phyloP scores from a whole-genome alignment of 2,888 invertebrate genomes.

The Acrocyrtus sp. region DNA sequence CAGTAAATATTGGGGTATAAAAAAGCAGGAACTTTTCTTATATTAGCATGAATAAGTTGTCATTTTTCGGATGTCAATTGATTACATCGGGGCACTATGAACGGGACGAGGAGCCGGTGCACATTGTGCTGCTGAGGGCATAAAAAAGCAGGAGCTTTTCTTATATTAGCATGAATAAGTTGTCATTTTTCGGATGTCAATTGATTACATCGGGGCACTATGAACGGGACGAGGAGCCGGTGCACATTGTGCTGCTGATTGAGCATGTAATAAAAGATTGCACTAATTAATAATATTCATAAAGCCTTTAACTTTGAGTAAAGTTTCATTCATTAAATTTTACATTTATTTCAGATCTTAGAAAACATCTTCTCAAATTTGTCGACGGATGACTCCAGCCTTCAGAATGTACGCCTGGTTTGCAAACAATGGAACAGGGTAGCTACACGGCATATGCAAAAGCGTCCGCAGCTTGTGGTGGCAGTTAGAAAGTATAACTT shows the following conservation, averaged over 20 bases:
- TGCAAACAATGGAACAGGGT: slow-evolving; percentile 40
- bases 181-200: background rate
- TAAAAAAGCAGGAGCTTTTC: too few species aligned
- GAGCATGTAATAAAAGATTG: slow-evolving; percentile 43
- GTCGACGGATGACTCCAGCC: slow-evolving; percentile 27
- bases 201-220: background rate
- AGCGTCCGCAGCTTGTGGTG: slow-evolving; percentile 36
- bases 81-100: background rate
- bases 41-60: slow-evolving; percentile 24
- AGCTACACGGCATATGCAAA: slow-evolving; percentile 40
- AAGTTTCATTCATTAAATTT: background rate
- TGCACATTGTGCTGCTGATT: slow-evolving; percentile 19
- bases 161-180: slow-evolving; percentile 28
- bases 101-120: slow-evolving; percentile 10
- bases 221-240: slow-evolving; percentile 7
- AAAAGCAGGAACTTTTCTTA: too few species aligned
- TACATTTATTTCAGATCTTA: slow-evolving; percentile 13
- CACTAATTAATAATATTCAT: too few species aligned
- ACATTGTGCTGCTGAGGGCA: slow-evolving; percentile 17
- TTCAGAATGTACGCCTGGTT: slow-evolving; percentile 36
- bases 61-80: background rate
- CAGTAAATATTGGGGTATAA: too few species aligned
- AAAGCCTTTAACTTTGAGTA: too few species aligned
- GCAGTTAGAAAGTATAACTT: slow-evolving; percentile 42
- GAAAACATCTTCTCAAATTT: slow-evolving; percentile 42